Conservation (phyloP, 1,140 invertebrate genomes). For the Hycleus cichorii region DNA sequence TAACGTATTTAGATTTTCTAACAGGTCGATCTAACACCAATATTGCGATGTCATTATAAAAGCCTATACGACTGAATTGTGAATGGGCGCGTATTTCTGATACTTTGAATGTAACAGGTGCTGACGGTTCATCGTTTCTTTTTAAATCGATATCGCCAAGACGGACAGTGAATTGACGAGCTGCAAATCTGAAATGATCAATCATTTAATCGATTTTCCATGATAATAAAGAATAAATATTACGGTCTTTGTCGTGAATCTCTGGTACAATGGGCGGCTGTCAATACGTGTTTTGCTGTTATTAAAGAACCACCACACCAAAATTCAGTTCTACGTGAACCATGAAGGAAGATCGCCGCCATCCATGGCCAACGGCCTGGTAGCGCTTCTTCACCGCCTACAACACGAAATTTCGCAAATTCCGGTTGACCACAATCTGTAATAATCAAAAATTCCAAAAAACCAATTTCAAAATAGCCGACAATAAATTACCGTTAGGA, state of each 20-base stretch:
- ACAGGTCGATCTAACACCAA: constrained; percentile 66
- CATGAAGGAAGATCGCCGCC: constrained; percentile 86
- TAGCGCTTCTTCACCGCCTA: constrained; percentile 77
- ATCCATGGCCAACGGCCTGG: constrained; percentile 88
- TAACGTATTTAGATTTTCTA: constrained; percentile 72
- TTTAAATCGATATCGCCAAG: constrained; percentile 83
- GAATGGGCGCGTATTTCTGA: constrained; percentile 70
- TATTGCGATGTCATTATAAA: constrained; percentile 88
- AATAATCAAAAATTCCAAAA: constrained; percentile 7
- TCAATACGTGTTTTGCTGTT: constrained; percentile 69
- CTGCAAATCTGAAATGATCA: constrained; percentile 57
- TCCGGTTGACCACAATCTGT: constrained; percentile 75
- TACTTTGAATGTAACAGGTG: constrained; percentile 69
- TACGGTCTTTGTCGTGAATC: constrained; percentile 82
- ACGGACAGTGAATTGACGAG: constrained; percentile 79
- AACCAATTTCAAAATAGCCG: not conserved
- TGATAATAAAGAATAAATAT: constrained; percentile 4
- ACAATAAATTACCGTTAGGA: constrained; percentile 36
- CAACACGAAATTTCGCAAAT: constrained; percentile 73
- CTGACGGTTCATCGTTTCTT: constrained; percentile 70
- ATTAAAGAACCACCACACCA: constrained; percentile 91
- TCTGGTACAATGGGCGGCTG: constrained; percentile 86
- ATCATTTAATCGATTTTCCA: not conserved
- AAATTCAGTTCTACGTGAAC: constrained; percentile 78
- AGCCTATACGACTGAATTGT: constrained; percentile 74